A percentile compares a stretch with the other conserved stretches of the same genome.
These are phyloP conservation scores for Sarcophaga subvicina DNA, from an alignment of 2,888 invertebrate species.

Conservation along the genomic window DNA sequence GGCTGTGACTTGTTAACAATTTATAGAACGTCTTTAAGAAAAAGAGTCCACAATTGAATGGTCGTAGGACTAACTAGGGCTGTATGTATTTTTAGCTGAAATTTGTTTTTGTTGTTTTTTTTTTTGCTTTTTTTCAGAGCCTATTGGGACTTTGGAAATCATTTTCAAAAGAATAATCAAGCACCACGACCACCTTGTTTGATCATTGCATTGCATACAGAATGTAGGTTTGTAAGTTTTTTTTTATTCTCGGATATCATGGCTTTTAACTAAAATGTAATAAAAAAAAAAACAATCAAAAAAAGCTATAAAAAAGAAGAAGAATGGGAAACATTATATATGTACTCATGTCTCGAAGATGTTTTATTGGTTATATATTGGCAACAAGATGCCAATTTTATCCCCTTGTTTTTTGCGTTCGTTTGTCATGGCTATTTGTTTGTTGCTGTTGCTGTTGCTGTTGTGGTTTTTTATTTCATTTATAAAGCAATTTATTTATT, in stretches of 20 bases:
- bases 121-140: background rate
- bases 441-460: conserved; percentile 16
- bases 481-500: conserved; percentile 69
- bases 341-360: conserved; percentile 62
- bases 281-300: background rate
- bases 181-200: conserved; percentile 57
- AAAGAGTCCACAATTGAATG: background rate
- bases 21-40: conserved; percentile 47
- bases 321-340: background rate
- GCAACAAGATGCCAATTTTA: conserved; percentile 31
- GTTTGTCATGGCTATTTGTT: conserved; percentile 36
- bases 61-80: background rate
- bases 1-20: conserved; percentile 47
- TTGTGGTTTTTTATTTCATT: conserved; percentile 55
- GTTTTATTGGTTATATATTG: conserved; percentile 55
- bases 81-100: conserved; percentile 54
- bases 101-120: conserved; percentile 19
- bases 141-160: conserved; percentile 50
- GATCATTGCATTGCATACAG: background rate
- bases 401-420: conserved; percentile 6
- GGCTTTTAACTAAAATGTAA: background rate
- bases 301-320: background rate
- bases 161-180: conserved; percentile 52
- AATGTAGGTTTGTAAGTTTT: conserved; percentile 1
- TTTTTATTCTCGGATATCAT: conserved; percentile 16